A percentile compares a stretch with the other conserved stretches of the same genome.
phyloP scores from a whole-genome alignment of 2,888 invertebrate species.

The Plagodis dolabraria region DNA sequence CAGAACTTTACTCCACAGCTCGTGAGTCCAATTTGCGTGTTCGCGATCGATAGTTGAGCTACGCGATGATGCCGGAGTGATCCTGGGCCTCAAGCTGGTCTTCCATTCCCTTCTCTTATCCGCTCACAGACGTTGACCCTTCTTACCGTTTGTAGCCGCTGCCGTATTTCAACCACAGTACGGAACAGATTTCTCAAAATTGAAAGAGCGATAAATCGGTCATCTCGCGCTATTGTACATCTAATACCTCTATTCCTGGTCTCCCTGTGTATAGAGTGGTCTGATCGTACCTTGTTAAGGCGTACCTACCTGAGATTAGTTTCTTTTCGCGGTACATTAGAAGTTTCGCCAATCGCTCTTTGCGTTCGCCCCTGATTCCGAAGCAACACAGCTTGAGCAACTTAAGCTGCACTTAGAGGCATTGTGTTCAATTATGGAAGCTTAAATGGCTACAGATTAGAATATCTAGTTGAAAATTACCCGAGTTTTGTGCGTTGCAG shows the following conservation, averaged over 20 bases:
- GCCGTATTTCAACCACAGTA: neutral
- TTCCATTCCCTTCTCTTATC: neutral
- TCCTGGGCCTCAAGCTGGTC: no score
- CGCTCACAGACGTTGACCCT: neutral
- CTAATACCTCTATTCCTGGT: neutral
- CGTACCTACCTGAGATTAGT: neutral
- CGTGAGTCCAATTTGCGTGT: no score
- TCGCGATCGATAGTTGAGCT: no score
- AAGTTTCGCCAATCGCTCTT: neutral
- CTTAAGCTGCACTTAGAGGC: neutral
- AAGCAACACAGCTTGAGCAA: neutral
- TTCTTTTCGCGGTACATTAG: neutral
- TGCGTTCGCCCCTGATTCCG: neutral
- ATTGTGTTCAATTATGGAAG: neutral
- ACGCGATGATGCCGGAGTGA: no score
- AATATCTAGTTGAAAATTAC: neutral
- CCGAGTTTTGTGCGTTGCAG: no score
- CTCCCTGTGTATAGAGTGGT: neutral
- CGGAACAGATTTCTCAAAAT: neutral
- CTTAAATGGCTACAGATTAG: neutral
- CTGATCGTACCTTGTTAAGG: no score
- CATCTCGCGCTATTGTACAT: neutral
- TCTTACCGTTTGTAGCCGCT: neutral
- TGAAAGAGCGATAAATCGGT: neutral
- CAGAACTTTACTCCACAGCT: no score